A percentile compares a stretch with the other conserved stretches of the same genome.
phyloP scores from a whole-genome alignment of 2,113 vertebrate species.

The Seriola rivoliana region DNA sequence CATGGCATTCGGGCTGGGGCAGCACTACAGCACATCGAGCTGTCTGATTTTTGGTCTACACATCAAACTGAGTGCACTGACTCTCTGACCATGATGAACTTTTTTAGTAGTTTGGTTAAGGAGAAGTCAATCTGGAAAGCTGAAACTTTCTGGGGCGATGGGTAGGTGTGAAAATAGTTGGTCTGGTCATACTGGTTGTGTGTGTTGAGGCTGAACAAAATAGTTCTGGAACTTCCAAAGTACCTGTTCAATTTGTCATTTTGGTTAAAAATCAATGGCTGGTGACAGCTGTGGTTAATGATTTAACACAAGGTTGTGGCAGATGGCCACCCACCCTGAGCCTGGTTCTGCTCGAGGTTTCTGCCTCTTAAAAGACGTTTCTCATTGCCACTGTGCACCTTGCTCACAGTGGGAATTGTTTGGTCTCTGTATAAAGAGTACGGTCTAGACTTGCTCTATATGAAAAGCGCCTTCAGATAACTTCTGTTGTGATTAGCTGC shows the following conservation, averaged over 20 bases:
- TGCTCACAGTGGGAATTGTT: too few species aligned
- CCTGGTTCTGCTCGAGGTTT: too few species aligned
- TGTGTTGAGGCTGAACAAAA: neutral
- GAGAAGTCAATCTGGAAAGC: conserved; percentile 6
- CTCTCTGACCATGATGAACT: conserved; percentile 24
- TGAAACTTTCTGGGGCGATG: neutral
- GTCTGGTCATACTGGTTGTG: neutral
- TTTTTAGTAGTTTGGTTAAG: conserved; percentile 22
- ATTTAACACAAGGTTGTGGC: conserved; percentile 42
- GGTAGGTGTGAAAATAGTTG: neutral
- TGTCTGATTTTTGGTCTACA: conserved; percentile 24
- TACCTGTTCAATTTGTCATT: conserved; percentile 12
- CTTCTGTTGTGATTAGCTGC: too few species aligned
- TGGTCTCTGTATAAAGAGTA: too few species aligned
- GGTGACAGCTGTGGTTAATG: conserved; percentile 18
- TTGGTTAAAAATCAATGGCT: conserved; percentile 4
- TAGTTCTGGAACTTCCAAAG: neutral
- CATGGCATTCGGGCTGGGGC: conserved; percentile 12
- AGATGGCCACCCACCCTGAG: too few species aligned
- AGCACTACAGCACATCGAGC: conserved; percentile 20
- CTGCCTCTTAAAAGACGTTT: too few species aligned
- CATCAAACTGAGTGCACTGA: conserved; percentile 23
- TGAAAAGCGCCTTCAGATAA: too few species aligned
- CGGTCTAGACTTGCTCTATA: too few species aligned
- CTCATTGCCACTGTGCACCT: too few species aligned